These are phyloP conservation scores for Moxostoma hubbsi DNA, from an alignment of 2,797 vertebrate genomes.

Conservation along the genomic window DNA sequence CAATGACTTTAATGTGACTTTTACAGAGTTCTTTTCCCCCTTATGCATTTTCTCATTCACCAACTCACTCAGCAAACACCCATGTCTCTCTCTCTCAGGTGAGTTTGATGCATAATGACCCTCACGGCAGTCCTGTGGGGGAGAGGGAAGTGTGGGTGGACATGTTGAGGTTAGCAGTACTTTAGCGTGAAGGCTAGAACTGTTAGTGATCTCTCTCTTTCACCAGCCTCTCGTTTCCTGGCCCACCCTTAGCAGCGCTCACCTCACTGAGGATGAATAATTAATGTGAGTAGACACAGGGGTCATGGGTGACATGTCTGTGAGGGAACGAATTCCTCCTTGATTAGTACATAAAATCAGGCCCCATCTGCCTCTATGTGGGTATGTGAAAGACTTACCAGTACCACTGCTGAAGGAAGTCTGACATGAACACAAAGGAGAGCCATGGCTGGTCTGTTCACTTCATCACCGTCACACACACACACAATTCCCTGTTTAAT, in stretches of 20 bases:
- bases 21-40: not conserved
- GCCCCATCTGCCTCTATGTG: constrained; percentile 77
- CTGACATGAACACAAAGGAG: constrained; percentile 65
- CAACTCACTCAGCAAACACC: not conserved
- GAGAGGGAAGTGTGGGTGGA: constrained; percentile 56
- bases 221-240: constrained; percentile 47
- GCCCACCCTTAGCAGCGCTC: constrained; percentile 71
- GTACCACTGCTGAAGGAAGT: constrained; percentile 59
- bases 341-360: constrained; percentile 82
- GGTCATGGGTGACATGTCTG: constrained; percentile 81
- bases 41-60: not conserved
- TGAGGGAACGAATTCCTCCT: constrained; percentile 82
- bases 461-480: constrained; percentile 56
- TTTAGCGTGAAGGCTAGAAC: constrained; percentile 62
- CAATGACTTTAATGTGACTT: constrained; percentile 29
- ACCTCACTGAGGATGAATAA: constrained; percentile 81
- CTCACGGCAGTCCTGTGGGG: constrained; percentile 46
- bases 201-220: constrained; percentile 47
- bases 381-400: constrained; percentile 76
- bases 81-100: constrained; percentile 30
- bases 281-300: constrained; percentile 78
- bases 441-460: constrained; percentile 63
- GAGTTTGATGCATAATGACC: constrained; percentile 38
- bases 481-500: constrained; percentile 20
- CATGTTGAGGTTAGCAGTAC: constrained; percentile 59